Conservation (phyloP, 1,140 invertebrate genomes). For the Apis cerana region DNA sequence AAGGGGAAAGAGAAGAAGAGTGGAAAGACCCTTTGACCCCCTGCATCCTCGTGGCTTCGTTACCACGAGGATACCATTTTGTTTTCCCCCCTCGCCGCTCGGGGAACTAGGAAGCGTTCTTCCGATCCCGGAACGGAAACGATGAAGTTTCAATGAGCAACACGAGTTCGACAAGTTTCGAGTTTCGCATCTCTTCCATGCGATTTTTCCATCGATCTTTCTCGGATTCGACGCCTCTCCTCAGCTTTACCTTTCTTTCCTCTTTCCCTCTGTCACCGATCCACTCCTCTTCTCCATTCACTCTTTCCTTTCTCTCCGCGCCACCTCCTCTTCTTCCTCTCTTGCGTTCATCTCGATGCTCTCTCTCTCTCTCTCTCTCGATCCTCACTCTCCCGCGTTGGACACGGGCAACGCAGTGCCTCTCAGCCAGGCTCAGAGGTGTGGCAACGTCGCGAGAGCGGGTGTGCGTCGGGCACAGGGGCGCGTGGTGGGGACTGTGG, state of each 20-base stretch:
- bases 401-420: constrained; percentile 53
- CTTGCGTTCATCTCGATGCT: not conserved
- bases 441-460: constrained; percentile 79
- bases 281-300: constrained; percentile 28
- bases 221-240: not conserved
- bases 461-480: constrained; percentile 73
- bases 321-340: not conserved
- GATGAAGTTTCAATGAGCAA: not conserved
- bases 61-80: constrained; percentile 54
- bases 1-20: not conserved
- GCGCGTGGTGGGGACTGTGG: constrained; percentile 78
- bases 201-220: not conserved
- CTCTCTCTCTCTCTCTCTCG: not conserved
- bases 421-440: constrained; percentile 72
- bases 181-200: not conserved
- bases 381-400: constrained; percentile 12
- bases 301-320: constrained; percentile 49
- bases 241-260: constrained; percentile 21
- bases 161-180: not conserved
- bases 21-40: constrained; percentile 33
- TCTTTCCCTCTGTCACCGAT: constrained; percentile 35
- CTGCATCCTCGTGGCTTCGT: constrained; percentile 43
- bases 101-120: constrained; percentile 36
- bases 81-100: constrained; percentile 19
- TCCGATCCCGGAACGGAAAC: constrained; percentile 26